A percentile compares a stretch with the other conserved stretches of the same genome.
These are phyloP conservation scores for Glomeris marginata DNA, from an alignment of 2,888 invertebrate genomes.

Conservation along the genomic window DNA sequence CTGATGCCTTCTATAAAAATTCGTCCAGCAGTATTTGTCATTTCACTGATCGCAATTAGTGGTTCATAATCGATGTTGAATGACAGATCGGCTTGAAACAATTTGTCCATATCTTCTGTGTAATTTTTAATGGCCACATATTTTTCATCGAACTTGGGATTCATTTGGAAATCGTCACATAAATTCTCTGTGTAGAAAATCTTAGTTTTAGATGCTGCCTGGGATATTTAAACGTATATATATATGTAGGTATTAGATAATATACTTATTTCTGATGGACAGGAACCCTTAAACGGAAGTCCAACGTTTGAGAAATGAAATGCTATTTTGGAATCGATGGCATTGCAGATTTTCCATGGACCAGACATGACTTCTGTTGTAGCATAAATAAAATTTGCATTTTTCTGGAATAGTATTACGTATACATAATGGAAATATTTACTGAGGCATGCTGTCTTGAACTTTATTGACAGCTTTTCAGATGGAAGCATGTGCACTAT, in stretches of 20 bases:
- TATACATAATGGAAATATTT: neutral
- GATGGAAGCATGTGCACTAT: neutral
- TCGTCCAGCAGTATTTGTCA: no score
- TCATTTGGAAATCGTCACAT: conserved; percentile 6
- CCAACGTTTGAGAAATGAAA: conserved; percentile 4
- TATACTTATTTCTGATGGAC: conserved; percentile 8
- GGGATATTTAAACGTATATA: neutral
- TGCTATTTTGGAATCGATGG: neutral
- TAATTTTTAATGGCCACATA: conserved; percentile 1
- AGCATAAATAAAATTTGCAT: neutral
- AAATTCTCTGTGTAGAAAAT: conserved; percentile 1
- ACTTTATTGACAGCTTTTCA: conserved; percentile 1
- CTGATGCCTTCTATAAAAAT: no score
- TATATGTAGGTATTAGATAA: neutral
- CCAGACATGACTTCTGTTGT: conserved; percentile 3
- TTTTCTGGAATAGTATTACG: neutral
- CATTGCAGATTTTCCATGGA: conserved; percentile 4
- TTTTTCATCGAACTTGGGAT: conserved; percentile 4
- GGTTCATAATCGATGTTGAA: no score
- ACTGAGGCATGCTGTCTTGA: neutral
- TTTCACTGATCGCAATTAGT: no score
- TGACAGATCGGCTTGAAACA: neutral
- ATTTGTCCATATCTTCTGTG: neutral
- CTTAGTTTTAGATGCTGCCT: neutral
- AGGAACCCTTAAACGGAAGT: conserved; percentile 3